Conservation (phyloP, 2,113 vertebrate species). For the Hymenochirus boettgeri region DNA sequence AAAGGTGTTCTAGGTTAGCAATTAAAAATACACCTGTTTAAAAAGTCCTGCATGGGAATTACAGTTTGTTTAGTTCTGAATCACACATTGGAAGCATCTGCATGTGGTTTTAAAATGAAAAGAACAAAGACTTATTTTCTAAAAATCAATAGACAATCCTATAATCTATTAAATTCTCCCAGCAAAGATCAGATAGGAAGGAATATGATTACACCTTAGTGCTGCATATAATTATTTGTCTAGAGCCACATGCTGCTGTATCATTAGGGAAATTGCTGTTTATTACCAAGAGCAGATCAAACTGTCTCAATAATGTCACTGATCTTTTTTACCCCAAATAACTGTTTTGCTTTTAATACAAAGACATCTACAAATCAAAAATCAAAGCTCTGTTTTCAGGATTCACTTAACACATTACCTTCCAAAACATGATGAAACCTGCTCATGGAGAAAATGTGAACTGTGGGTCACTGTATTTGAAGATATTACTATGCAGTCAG, state of each 20-base stretch:
- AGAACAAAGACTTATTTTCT: background rate
- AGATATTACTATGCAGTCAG: no score
- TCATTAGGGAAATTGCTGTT: constrained; percentile 46
- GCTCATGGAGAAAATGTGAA: no score
- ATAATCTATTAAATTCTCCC: constrained; percentile 4
- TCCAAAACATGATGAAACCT: no score
- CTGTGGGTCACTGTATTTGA: no score
- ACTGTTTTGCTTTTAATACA: constrained; percentile 1
- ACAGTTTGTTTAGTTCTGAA: no score
- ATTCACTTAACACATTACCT: no score
- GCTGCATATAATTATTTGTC: constrained; percentile 18
- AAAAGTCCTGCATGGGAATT: no score
- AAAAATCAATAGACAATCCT: background rate
- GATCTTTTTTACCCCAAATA: constrained; percentile 9
- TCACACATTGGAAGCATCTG: no score
- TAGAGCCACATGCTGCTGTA: background rate
- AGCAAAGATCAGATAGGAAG: background rate
- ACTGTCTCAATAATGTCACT: constrained; percentile 25
- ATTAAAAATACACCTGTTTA: no score
- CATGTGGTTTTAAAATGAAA: no score
- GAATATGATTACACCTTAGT: constrained; percentile 30
- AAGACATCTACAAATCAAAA: background rate
- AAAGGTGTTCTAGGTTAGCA: no score
- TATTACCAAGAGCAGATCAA: constrained; percentile 36
- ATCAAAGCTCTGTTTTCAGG: no score